Evolutionary conservation across 2,888 invertebrate genomes (phyloP).

Genomic region (Andrena flavipes): DNA sequence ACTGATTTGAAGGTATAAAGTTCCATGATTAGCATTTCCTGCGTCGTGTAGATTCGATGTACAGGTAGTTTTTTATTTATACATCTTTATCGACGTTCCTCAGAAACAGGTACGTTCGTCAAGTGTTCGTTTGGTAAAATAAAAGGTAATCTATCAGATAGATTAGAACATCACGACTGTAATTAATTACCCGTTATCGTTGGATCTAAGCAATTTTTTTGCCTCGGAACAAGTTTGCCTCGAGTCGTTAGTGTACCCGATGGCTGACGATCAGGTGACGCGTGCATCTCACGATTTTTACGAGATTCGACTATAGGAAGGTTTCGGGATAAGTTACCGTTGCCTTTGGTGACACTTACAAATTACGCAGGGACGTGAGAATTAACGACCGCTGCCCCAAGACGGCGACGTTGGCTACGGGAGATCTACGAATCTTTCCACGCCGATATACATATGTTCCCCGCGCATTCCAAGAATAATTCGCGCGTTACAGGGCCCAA

Average conservation of each 20-base stretch:
- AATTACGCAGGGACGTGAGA: constrained; percentile 55
- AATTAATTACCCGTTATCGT: constrained; percentile 41
- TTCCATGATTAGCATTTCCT: neutral
- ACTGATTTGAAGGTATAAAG: neutral
- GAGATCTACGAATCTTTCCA: constrained; percentile 47
- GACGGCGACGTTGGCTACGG: constrained; percentile 24
- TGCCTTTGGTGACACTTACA: constrained; percentile 59
- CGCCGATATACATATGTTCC: constrained; percentile 39
- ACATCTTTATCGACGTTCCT: neutral
- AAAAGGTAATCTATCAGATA: no score
- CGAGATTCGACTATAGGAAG: constrained; percentile 2
- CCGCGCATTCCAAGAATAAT: constrained; percentile 48
- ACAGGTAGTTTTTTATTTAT: neutral
- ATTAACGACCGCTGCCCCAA: constrained; percentile 55
- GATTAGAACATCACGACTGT: neutral
- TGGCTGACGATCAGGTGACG: constrained; percentile 9
- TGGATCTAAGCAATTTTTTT: constrained; percentile 27
- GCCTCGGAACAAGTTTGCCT: constrained; percentile 38
- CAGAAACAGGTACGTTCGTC: neutral
- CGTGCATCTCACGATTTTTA: constrained; percentile 38
- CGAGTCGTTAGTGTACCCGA: neutral
- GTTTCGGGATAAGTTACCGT: constrained; percentile 59
- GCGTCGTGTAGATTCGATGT: neutral
- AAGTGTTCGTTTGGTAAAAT: no score
- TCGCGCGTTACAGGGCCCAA: constrained; percentile 4